Percentiles rank a stretch among this genome's conserved stretches.
Conservation (phyloP, 2,113 vertebrate genomes). For the Zapornia atra region DNA sequence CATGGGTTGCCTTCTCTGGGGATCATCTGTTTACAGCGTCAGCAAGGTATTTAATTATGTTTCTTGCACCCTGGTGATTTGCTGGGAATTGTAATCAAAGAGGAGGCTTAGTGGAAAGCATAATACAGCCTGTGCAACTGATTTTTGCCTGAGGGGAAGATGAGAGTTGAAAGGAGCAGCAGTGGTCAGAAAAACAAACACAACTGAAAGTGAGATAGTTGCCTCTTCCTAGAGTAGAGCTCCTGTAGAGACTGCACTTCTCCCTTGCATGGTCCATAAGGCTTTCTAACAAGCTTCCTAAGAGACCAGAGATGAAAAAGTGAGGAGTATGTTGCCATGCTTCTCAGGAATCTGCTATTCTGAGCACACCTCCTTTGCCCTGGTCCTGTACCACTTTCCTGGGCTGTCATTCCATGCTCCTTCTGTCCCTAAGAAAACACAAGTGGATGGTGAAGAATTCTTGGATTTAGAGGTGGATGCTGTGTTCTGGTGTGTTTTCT, state of each 20-base stretch:
- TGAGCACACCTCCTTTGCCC: neutral
- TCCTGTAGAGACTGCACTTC: neutral
- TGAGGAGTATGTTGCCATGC: neutral
- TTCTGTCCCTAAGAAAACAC: neutral
- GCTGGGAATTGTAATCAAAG: conserved; percentile 72
- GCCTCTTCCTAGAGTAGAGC: neutral
- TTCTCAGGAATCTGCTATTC: neutral
- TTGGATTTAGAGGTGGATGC: neutral
- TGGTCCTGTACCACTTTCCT: neutral
- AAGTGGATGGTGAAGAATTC: neutral
- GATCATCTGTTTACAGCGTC: conserved; percentile 39
- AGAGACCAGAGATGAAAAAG: neutral
- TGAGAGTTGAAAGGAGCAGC: conserved; percentile 58
- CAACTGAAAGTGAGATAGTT: conserved; percentile 46
- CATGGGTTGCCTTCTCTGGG: neutral
- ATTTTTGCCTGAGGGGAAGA: conserved; percentile 60
- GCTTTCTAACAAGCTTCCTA: neutral
- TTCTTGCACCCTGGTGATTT: conserved; percentile 64
- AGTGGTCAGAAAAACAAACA: conserved; percentile 61
- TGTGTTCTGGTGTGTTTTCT: neutral
- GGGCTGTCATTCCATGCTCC: neutral
- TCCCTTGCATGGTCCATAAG: neutral
- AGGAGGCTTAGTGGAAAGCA: conserved; percentile 61
- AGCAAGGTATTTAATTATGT: conserved; percentile 70
- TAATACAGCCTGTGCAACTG: conserved; percentile 61